phyloP scores from a whole-genome alignment of 2,113 vertebrate species.

The Colistium nudipinnis region DNA sequence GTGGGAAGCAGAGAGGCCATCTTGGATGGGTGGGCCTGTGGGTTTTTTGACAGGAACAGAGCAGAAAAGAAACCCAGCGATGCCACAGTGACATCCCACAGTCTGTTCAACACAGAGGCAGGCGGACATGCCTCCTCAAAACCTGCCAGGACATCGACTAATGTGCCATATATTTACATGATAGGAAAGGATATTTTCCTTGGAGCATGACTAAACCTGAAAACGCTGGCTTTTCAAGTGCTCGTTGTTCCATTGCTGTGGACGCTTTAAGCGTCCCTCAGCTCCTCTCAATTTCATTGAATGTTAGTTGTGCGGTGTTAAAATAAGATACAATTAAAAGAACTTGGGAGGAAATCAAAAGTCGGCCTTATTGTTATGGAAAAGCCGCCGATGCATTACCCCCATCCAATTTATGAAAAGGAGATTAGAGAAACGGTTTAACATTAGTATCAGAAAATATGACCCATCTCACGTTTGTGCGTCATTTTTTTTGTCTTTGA shows the following conservation, averaged over 20 bases:
- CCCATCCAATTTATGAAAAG: not conserved
- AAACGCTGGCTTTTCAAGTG: not conserved
- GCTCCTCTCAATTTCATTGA: too few relatives aligned
- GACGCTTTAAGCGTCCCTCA: too few relatives aligned
- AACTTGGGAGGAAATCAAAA: too few relatives aligned
- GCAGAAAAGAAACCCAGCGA: conserved; percentile 70
- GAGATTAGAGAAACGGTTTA: not conserved
- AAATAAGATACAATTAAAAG: too few relatives aligned
- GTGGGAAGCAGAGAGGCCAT: conserved; percentile 79
- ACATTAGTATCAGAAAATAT: not conserved
- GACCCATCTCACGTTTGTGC: not conserved
- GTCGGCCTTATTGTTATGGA: too few relatives aligned
- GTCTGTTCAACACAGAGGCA: conserved; percentile 77
- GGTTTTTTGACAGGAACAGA: conserved; percentile 79
- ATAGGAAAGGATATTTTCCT: conserved; percentile 25
- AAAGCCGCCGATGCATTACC: not conserved
- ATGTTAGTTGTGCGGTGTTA: too few relatives aligned
- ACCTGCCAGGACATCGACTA: conserved; percentile 52
- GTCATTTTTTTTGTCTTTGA: not conserved
- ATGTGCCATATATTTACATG: conserved; percentile 45
- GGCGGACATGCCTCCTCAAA: conserved; percentile 60
- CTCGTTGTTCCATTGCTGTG: not conserved
- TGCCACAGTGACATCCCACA: conserved; percentile 71
- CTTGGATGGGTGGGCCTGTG: conserved; percentile 80
- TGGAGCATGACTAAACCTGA: conserved; percentile 10